Conservation (phyloP, 2,113 vertebrate species). For the Crotalus viridis region DNA sequence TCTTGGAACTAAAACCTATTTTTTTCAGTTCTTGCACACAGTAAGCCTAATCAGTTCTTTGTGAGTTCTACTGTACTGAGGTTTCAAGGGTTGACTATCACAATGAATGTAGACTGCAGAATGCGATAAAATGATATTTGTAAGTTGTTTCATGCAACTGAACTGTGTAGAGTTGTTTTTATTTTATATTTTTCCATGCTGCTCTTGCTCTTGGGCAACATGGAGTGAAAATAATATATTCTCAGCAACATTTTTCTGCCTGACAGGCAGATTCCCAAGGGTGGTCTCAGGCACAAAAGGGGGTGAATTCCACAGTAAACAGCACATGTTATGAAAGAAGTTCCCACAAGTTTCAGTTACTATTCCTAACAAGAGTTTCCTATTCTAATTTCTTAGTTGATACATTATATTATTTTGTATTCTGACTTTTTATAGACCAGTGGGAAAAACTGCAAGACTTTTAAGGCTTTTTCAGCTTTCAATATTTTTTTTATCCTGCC, state of each 20-base stretch:
- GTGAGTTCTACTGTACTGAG: constrained; percentile 8
- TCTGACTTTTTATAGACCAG: background rate
- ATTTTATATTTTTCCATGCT: background rate
- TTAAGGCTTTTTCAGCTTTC: background rate
- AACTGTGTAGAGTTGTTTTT: background rate
- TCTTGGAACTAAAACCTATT: background rate
- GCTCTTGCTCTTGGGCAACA: constrained; percentile 12
- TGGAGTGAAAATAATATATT: constrained; percentile 6
- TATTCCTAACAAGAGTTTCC: background rate
- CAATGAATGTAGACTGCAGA: background rate
- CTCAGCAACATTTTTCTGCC: background rate
- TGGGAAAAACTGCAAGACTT: background rate
- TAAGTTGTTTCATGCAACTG: constrained; percentile 17
- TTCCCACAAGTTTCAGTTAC: background rate
- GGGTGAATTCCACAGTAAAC: constrained; percentile 15
- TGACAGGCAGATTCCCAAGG: constrained; percentile 11
- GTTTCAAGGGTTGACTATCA: constrained; percentile 20
- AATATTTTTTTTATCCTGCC: background rate
- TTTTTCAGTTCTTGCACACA: background rate
- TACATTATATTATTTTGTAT: background rate
- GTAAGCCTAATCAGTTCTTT: constrained; percentile 17
- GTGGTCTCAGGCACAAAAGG: background rate
- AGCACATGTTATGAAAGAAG: background rate
- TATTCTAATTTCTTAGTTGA: background rate
- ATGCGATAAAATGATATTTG: constrained; percentile 11